Conservation (phyloP, 2,888 invertebrate genomes). For the Eulithis prunata region DNA sequence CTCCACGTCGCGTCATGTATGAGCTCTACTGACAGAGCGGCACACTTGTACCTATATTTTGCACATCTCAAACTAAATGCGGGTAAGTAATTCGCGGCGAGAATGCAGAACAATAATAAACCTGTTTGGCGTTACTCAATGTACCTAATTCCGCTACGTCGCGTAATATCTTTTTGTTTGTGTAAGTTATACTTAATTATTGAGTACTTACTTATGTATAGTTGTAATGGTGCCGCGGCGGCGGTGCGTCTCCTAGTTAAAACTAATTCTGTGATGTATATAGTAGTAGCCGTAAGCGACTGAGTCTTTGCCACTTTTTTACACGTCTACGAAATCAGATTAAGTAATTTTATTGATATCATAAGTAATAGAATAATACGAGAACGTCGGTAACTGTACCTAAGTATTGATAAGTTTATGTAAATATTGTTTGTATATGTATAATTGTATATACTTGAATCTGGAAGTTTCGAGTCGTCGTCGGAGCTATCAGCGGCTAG, state of each 20-base stretch:
- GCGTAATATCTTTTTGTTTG: too few species aligned
- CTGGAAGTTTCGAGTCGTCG: constrained; percentile 54
- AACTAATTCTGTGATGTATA: constrained; percentile 68
- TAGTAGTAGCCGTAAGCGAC: constrained; percentile 79
- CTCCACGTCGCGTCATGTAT: too few species aligned
- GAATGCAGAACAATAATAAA: too few species aligned
- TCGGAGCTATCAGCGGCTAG: constrained; percentile 16
- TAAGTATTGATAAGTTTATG: constrained; percentile 59
- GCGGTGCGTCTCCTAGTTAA: constrained; percentile 30
- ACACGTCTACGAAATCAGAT: constrained; percentile 75
- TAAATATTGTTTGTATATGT: constrained; percentile 77
- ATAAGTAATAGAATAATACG: neutral
- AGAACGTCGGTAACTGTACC: constrained; percentile 10
- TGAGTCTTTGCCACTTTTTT: constrained; percentile 83
- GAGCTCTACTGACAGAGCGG: too few species aligned
- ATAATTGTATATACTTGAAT: constrained; percentile 57
- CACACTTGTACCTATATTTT: too few species aligned
- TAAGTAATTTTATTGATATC: constrained; percentile 48
- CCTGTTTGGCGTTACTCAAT: too few species aligned
- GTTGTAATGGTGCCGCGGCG: neutral
- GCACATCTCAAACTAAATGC: too few species aligned
- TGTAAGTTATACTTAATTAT: too few species aligned
- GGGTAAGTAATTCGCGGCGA: too few species aligned
- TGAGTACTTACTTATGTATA: too few species aligned
- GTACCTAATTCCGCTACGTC: too few species aligned